Evolutionary conservation across 2,113 vertebrate genomes (phyloP).

Genomic region (Oxyura jamaicensis): DNA sequence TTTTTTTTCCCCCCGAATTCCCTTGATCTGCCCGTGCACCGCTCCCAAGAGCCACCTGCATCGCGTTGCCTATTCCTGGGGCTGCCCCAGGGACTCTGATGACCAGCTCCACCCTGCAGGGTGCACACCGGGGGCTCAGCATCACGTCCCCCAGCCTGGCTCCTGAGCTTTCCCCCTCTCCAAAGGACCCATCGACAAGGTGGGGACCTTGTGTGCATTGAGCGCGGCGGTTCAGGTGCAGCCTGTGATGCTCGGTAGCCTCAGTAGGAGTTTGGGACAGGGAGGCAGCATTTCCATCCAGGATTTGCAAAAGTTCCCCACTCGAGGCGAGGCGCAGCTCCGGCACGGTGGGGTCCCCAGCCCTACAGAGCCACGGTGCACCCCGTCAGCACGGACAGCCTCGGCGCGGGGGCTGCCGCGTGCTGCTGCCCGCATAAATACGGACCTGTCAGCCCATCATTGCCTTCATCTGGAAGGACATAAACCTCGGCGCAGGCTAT

Average conservation of each 20-base stretch:
- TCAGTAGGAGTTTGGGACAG: not conserved
- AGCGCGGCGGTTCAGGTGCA: not conserved
- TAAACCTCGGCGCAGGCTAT: not conserved
- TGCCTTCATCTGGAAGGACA: not conserved
- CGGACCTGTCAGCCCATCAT: not conserved
- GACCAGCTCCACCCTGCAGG: not conserved
- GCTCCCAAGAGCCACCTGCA: not conserved
- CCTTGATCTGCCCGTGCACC: not conserved
- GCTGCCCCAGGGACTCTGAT: fast-evolving
- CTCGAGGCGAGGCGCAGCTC: fast-evolving
- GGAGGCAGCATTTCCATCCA: not conserved
- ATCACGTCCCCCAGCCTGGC: not conserved
- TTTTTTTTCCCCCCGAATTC: not conserved
- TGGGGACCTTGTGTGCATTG: not conserved
- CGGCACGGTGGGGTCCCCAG: too few species aligned
- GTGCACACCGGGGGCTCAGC: not conserved
- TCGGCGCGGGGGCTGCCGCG: fast-evolving
- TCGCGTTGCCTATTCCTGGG: fast-evolving
- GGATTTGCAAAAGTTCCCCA: not conserved
- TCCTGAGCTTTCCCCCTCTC: not conserved
- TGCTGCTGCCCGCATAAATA: not conserved
- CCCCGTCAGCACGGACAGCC: not conserved
- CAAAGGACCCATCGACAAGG: not conserved
- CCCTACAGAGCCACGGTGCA: not conserved
- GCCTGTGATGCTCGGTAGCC: not conserved